Evolutionary conservation across 2,888 invertebrate genomes (phyloP), one percentile per base, ranked within the genome.

Genomic region (Volucella inflata): DNA sequence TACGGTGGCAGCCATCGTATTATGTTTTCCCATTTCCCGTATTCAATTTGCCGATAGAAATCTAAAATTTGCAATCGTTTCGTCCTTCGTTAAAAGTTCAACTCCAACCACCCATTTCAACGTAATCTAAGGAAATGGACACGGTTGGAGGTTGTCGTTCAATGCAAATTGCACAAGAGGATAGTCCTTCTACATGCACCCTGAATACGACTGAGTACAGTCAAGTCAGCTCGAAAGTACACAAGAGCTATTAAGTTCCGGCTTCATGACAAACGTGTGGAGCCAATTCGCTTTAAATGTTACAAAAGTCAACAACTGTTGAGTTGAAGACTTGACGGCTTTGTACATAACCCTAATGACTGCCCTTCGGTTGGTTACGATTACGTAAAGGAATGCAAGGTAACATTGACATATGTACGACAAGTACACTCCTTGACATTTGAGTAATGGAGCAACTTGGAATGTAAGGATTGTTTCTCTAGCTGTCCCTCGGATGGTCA

Each of bases 361-460:
- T 64, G 62, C 30, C 50, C 68, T 64, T 82, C 17, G 46, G 62
- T 82, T 14, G 46, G 62, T 51, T 53, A 57, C 36, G 42, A 16
- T 59, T 55, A 60, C 48, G 60, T 68, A 36, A 38, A 44, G 11
- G 76, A 68, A 60, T 60, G 50, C 51, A 53, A 48, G 50, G 48
- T 6, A 30, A 30, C 30, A 30, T 30, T 30, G 30, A 6, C 30
- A 30, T 30, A 30, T 30, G 30, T 30, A 30, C 30, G 16, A 14
- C 57, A 74, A 11, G 60, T 44, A 60, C 44, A 78, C 68, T 83
- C 78, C 78, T 83, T 83, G 83, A 83, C 83, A 83, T 78, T 83
- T 83, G 51, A 83, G 68, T 78, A 68, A 78, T 78, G 62, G 62
- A 30, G 4, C 38, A 57, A 57, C 48, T 36, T 10, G 55, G 42